Percentiles rank a stretch among this genome's conserved stretches.
Conservation (phyloP, 2,797 vertebrate genomes). For the Phalloptychus januarius region DNA sequence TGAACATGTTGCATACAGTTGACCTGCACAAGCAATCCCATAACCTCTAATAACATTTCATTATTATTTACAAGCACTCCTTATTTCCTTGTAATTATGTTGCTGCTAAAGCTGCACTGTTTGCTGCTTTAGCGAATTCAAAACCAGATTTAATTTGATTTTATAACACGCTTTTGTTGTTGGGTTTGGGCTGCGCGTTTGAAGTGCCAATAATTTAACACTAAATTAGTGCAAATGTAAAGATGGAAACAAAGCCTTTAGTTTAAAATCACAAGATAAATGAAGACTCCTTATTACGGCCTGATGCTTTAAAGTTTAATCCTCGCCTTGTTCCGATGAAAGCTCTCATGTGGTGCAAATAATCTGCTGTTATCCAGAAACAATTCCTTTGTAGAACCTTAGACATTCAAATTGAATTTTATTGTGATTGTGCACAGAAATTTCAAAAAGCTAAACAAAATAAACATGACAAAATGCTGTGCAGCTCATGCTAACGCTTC, state of each 20-base stretch:
- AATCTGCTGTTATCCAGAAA: not conserved
- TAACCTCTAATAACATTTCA: constrained; percentile 35
- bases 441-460: not conserved
- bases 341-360: not conserved
- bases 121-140: constrained; percentile 3
- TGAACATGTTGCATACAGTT: constrained; percentile 18
- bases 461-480: not conserved
- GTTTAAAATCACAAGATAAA: not conserved
- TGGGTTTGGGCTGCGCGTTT: not conserved
- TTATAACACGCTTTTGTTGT: not conserved
- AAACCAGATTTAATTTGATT: constrained; percentile 4
- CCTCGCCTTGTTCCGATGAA: not conserved
- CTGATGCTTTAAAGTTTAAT: not conserved
- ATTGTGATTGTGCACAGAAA: not conserved
- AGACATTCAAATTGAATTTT: not conserved
- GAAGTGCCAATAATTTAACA: not conserved
- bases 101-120: constrained; percentile 1
- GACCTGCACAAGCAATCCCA: constrained; percentile 26
- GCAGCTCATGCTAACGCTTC: not conserved
- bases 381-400: not conserved
- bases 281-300: not conserved
- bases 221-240: not conserved
- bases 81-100: constrained; percentile 28
- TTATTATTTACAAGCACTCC: constrained; percentile 21
- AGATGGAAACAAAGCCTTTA: not conserved